Evolutionary conservation across 1,140 invertebrate genomes (phyloP).

Genomic region (Rhagoletis zephyria): DNA sequence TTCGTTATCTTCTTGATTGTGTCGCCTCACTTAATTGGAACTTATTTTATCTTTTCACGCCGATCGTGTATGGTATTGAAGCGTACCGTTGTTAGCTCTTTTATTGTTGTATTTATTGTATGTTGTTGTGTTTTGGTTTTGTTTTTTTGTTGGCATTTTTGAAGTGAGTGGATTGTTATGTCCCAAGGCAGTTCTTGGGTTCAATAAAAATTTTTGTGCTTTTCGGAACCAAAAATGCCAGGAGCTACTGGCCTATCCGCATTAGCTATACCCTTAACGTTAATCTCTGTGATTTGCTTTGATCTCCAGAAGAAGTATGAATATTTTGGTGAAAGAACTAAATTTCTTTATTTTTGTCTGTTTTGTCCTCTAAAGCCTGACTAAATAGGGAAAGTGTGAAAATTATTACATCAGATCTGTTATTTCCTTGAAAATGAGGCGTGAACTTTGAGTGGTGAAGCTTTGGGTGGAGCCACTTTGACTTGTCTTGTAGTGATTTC

Average conservation of each 20-base stretch:
- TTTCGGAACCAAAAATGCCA: not conserved
- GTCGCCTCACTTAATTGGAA: slow-evolving; percentile 49
- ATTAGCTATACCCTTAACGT: not conserved
- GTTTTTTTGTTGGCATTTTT: not conserved
- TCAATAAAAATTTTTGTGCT: not conserved
- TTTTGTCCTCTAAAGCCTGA: too few relatives aligned
- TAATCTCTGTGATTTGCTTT: not conserved
- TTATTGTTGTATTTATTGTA: slow-evolving; percentile 22
- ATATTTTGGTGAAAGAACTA: too few relatives aligned
- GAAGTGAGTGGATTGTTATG: not conserved
- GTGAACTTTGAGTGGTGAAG: too few relatives aligned
- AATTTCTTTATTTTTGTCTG: too few relatives aligned
- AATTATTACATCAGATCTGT: too few relatives aligned
- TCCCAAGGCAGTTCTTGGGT: slow-evolving; percentile 1
- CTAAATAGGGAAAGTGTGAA: too few relatives aligned
- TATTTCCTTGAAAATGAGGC: too few relatives aligned
- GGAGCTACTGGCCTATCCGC: not conserved
- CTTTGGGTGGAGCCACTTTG: too few relatives aligned
- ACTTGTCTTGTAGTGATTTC: too few relatives aligned
- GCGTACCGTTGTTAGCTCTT: slow-evolving; percentile 36
- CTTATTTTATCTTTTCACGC: slow-evolving; percentile 52
- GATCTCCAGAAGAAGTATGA: too few relatives aligned
- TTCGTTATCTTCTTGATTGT: slow-evolving; percentile 37
- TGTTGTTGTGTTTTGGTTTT: slow-evolving; percentile 26
- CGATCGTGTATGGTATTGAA: slow-evolving; percentile 39